Evolutionary conservation across 2,888 invertebrate genomes (phyloP), one percentile per base, ranked within the genome.

Genomic region (Cosmia pyralina): DNA sequence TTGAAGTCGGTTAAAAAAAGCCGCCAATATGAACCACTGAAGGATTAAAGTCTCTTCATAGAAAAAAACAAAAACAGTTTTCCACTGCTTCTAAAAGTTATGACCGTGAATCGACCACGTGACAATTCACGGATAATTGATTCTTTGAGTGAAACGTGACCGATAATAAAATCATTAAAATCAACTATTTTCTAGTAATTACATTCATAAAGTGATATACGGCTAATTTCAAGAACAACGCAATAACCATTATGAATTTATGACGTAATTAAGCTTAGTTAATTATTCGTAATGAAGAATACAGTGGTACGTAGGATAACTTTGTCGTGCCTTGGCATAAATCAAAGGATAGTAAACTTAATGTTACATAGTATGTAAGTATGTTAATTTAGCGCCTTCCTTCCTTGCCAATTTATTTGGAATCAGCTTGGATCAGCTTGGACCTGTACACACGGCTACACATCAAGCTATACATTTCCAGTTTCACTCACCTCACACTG

Each of bases 71-170:
- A 34, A 52, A 64, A 50, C 34, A 6, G 15, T 52, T 52, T 50
- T n/a, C 19, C 22, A 22, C 15, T 55, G n/a, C 17, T 50, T 50
- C n/a, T 66, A 15, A 60, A 58, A 65, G 11, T 22, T 50, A 17
- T 44, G 34, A 62, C 22, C 53, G 22, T 63, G 46, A 59, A 66
- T 22, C 5, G 4, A 0, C 11, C 69, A 83, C 80, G 79, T 74
- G 50, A 46, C 38, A 52, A 38, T 44, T 46, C 52, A 58, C 52
- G 60, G 64, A 22, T 79, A 79, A 70, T 70, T 28, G 41, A 68
- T 68, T 53, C 64, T 73, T 60, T 60, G 60, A 52, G 10, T 28
- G 38, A 69, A 79, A 83, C 83, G 80, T 81, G 83, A 83, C 28
- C 60, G 75, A 79, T 79, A 74, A 11, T 65, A 62, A 44, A 75